phyloP scores from a whole-genome alignment of 2,888 invertebrate species.

The Suillia variegata region DNA sequence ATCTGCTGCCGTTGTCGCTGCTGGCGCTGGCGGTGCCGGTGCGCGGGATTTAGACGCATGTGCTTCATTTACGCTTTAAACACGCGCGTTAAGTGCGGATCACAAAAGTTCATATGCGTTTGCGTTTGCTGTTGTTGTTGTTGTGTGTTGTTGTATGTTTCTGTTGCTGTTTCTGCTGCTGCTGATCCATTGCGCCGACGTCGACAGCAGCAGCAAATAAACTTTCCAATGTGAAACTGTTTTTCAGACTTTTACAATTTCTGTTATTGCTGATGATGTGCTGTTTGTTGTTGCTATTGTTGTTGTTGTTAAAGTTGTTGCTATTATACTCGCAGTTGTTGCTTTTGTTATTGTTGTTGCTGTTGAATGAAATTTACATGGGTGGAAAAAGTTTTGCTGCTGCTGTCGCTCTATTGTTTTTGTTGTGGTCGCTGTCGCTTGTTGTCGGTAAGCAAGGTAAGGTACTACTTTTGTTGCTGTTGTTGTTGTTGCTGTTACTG shows the following conservation, averaged over 20 bases:
- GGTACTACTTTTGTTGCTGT: neutral
- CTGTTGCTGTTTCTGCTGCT: neutral
- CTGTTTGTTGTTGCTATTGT: too few species aligned
- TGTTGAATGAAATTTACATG: slow-evolving; percentile 19
- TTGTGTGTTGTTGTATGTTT: slow-evolving; percentile 5
- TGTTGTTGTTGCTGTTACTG: slow-evolving; percentile 3
- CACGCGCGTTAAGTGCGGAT: neutral
- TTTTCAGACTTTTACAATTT: slow-evolving; percentile 9
- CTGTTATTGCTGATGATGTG: neutral
- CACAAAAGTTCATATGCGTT: neutral
- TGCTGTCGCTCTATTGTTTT: slow-evolving; percentile 8
- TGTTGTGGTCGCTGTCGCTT: slow-evolving; percentile 9
- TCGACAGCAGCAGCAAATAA: too few species aligned
- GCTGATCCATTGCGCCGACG: neutral
- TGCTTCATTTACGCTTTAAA: neutral
- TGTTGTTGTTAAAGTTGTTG: slow-evolving; percentile 5
- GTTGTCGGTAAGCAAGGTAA: neutral
- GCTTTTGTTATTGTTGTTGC: too few species aligned
- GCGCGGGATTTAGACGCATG: neutral
- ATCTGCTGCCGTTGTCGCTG: neutral
- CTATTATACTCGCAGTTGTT: neutral
- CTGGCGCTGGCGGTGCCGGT: neutral
- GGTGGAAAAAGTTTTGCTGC: slow-evolving; percentile 17
- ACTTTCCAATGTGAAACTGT: slow-evolving; percentile 13
- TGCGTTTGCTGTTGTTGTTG: slow-evolving; percentile 5